phyloP scores from a whole-genome alignment of 2,113 vertebrate genomes.

The Pseudonaja textilis region DNA sequence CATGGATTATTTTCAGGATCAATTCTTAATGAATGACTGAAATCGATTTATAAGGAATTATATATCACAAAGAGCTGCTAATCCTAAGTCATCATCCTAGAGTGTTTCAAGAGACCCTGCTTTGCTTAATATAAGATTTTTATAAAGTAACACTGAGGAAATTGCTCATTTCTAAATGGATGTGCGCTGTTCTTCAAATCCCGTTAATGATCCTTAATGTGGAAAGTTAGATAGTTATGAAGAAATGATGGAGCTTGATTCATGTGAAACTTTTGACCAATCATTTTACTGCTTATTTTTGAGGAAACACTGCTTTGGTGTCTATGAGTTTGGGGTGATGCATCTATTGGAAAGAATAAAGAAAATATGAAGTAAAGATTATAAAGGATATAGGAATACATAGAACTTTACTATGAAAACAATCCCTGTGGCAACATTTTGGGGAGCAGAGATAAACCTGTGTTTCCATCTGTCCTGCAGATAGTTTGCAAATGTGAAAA shows the following conservation, averaged over 20 bases:
- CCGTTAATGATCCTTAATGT: background rate
- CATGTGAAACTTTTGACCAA: background rate
- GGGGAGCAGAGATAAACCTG: background rate
- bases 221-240: background rate
- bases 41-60: background rate
- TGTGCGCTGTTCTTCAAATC: background rate
- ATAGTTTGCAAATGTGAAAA: background rate
- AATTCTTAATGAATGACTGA: background rate
- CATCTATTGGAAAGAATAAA: background rate
- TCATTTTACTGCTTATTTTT: background rate
- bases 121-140: background rate
- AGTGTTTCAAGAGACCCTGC: background rate
- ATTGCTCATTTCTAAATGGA: background rate
- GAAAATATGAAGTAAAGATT: background rate
- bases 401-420: background rate
- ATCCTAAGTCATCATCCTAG: background rate
- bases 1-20: background rate
- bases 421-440: background rate
- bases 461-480: background rate
- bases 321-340: background rate
- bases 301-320: background rate
- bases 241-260: background rate
- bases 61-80: background rate
- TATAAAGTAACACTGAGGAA: background rate
- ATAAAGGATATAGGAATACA: background rate